phyloP scores from a whole-genome alignment of 2,113 vertebrate species.

The Plecotus auritus region DNA sequence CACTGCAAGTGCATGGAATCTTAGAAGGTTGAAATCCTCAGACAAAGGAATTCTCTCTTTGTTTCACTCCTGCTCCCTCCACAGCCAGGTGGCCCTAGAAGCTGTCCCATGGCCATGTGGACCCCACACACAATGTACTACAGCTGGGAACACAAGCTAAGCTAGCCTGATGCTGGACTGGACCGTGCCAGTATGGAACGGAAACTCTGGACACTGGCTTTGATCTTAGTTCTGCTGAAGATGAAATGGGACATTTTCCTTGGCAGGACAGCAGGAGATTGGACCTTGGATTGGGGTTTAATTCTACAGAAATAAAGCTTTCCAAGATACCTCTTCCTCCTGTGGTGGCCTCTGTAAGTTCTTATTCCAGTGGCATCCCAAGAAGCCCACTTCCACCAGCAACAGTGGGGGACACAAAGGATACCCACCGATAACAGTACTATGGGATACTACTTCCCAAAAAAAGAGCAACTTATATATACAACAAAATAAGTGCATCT shows the following conservation, averaged over 20 bases:
- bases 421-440: neutral
- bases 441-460: neutral
- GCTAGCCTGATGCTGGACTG: neutral
- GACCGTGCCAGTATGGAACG: neutral
- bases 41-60: neutral
- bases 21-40: neutral
- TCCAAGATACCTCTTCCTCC: neutral
- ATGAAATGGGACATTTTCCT: neutral
- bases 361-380: neutral
- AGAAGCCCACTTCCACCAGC: neutral
- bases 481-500: neutral
- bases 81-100: neutral
- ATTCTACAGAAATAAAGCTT: neutral
- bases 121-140: neutral
- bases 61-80: neutral
- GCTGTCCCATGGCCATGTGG: neutral
- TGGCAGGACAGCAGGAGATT: neutral
- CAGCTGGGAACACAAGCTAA: neutral
- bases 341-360: neutral
- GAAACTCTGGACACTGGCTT: neutral
- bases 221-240: neutral
- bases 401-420: neutral
- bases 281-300: neutral
- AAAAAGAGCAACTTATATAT: neutral
- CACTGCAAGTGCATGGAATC: neutral